Percentiles rank a stretch among this genome's conserved stretches.
Evolutionary conservation across 2,113 vertebrate species (phyloP).

Genomic region (Antechinus flavipes): DNA sequence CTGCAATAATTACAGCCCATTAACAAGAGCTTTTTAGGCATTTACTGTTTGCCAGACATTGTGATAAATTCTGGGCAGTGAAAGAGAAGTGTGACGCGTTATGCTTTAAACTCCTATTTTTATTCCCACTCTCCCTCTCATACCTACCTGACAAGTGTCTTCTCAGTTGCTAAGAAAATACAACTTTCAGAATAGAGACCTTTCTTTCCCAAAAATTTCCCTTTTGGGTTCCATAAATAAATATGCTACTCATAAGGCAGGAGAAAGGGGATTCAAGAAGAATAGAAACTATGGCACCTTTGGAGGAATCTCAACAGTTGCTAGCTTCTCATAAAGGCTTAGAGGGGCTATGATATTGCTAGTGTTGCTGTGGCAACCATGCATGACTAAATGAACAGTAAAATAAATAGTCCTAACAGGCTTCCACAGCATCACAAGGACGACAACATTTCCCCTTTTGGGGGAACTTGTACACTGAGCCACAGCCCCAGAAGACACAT

Average conservation of each 20-base stretch:
- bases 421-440: conserved; percentile 45
- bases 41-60: not conserved
- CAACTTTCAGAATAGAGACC: not conserved
- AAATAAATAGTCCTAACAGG: conserved; percentile 69
- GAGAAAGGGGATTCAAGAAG: conserved; percentile 22
- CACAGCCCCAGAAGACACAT: conserved; percentile 16
- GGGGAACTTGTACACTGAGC: conserved; percentile 29
- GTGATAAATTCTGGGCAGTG: not conserved
- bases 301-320: conserved; percentile 51
- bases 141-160: not conserved
- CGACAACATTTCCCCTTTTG: conserved; percentile 36
- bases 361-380: conserved; percentile 72
- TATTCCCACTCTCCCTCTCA: not conserved
- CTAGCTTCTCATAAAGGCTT: conserved; percentile 56
- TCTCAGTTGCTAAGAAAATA: conserved; percentile 15
- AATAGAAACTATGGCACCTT: conserved; percentile 53
- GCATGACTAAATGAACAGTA: conserved; percentile 71
- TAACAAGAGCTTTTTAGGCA: not conserved
- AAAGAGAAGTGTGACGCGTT: not conserved
- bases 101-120: not conserved
- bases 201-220: conserved; percentile 25
- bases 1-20: not conserved
- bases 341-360: conserved; percentile 52
- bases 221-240: conserved; percentile 45
- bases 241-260: conserved; percentile 49